These are phyloP conservation scores for Perca flavescens DNA, from an alignment of 2,113 vertebrate genomes.

Conservation along the genomic window DNA sequence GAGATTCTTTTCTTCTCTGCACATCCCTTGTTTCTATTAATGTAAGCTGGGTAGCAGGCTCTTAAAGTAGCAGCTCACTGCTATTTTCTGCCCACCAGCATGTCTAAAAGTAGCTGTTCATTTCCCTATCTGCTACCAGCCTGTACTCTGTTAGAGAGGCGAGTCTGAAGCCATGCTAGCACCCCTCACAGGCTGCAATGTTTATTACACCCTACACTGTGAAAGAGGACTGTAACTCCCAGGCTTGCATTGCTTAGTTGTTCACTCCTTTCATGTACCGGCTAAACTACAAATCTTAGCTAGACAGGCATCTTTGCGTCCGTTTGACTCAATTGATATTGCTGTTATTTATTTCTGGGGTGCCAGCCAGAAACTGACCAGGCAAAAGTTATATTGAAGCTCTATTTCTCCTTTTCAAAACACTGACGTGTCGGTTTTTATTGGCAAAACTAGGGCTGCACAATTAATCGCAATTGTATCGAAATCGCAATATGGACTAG, in stretches of 20 bases:
- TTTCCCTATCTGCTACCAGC: background rate
- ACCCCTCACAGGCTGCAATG: background rate
- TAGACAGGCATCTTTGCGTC: too few relatives aligned
- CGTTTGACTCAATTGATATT: too few relatives aligned
- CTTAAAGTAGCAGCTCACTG: slow-evolving; percentile 30
- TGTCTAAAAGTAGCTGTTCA: slow-evolving; percentile 13
- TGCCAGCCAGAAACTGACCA: background rate
- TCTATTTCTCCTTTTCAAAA: too few relatives aligned
- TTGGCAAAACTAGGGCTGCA: too few relatives aligned
- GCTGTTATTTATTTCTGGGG: too few relatives aligned
- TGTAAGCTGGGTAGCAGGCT: slow-evolving; percentile 11
- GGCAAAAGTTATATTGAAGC: too few relatives aligned
- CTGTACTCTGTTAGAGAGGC: background rate
- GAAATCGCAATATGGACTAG: too few relatives aligned
- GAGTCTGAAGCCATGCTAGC: background rate
- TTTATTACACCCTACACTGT: background rate
- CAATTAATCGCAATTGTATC: too few relatives aligned
- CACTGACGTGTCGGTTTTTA: too few relatives aligned
- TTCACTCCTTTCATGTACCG: too few relatives aligned
- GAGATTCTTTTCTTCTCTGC: slow-evolving; percentile 21
- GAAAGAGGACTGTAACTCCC: background rate
- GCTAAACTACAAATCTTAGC: too few relatives aligned
- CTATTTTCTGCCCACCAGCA: slow-evolving; percentile 29
- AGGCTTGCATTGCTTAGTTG: too few relatives aligned
- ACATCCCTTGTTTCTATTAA: slow-evolving; percentile 34